Base-by-base conservation (phyloP, 2,113 vertebrate genomes). In the Lipophrys pholis region DNA sequence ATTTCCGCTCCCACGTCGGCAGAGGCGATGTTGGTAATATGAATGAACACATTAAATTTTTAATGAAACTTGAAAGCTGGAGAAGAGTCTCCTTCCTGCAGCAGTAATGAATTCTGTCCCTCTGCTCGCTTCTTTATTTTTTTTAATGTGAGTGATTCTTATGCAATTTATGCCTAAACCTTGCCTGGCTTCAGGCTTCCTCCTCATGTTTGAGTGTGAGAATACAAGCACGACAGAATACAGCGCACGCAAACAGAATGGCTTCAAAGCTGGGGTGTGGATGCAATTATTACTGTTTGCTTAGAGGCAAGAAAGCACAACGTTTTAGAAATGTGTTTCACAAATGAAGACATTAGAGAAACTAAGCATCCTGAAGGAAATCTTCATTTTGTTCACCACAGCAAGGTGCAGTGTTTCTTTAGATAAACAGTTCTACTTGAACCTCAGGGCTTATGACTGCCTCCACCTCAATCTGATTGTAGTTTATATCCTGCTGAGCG, bases 41-140 rank as follows among this genome's bases (percentile, higher is more conserved):
- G 16, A 38, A 57, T 6, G 69, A 73, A 73, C 50, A 39, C 52
- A 52, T 56, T 81, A 3, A 49, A 87, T 78, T 83, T 87, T 78
- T 81, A 75, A 83, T 84, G 67, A 67, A 70, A 82, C 69, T 82
- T 82, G 68, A 81, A 76, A 80, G 83, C 66, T 46, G 16, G 49
- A 42, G 35, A 79, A 64, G 49, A 70, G 53, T 73, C 30, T 41
- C 43, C 46, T 30, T 79, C 74, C 77, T 67, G 62, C 66, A 76
- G 81, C 50, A 58, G 38, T 52, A 59, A 69, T 80, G 73, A 62
- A 72, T 80, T 78, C 36, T 56, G 51, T 63, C 52, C 46, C 54
- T 52, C 21, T 0, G 42, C 36, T 69, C 42, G 58, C 4, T n/a
- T 21, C 70, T 69, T 61, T 59, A 4, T n/a, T 21, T 73, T 65